Percentiles rank a stretch among this genome's conserved stretches.
Evolutionary conservation across 2,113 vertebrate species (phyloP).

Genomic region (Progne subis): DNA sequence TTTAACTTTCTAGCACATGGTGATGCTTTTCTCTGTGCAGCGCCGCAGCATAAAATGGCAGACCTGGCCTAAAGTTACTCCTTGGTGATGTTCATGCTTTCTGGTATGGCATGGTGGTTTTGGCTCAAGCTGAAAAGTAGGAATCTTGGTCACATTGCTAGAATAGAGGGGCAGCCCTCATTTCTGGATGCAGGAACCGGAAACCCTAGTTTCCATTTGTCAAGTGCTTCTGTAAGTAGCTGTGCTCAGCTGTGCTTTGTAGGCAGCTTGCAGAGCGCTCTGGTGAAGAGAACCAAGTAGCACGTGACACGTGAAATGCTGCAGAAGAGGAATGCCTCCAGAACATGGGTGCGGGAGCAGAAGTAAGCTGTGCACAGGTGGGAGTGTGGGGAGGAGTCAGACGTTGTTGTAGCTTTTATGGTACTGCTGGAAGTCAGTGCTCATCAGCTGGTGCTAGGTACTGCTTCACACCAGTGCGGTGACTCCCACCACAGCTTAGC

Average conservation of each 20-base stretch:
- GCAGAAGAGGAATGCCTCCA: neutral
- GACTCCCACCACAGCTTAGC: neutral
- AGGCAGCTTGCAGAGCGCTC: fast-evolving
- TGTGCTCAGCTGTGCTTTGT: neutral
- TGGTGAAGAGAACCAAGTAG: neutral
- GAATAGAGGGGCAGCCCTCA: neutral
- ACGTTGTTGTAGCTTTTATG: neutral
- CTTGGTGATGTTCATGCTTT: neutral
- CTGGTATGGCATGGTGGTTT: neutral
- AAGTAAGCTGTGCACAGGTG: neutral
- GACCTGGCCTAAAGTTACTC: neutral
- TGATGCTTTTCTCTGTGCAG: neutral
- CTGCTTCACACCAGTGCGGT: fast-evolving
- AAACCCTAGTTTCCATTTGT: neutral
- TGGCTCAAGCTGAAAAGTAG: neutral
- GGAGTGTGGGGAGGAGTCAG: fast-evolving
- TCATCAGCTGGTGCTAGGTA: neutral
- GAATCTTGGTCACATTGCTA: neutral
- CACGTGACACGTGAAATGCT: neutral
- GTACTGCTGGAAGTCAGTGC: neutral
- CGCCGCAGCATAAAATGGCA: neutral
- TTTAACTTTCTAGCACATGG: neutral
- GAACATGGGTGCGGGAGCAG: neutral
- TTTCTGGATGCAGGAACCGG: neutral
- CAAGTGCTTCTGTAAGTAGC: neutral